phyloP scores from a whole-genome alignment of 2,888 invertebrate genomes.

The Brachylomia viminalis region DNA sequence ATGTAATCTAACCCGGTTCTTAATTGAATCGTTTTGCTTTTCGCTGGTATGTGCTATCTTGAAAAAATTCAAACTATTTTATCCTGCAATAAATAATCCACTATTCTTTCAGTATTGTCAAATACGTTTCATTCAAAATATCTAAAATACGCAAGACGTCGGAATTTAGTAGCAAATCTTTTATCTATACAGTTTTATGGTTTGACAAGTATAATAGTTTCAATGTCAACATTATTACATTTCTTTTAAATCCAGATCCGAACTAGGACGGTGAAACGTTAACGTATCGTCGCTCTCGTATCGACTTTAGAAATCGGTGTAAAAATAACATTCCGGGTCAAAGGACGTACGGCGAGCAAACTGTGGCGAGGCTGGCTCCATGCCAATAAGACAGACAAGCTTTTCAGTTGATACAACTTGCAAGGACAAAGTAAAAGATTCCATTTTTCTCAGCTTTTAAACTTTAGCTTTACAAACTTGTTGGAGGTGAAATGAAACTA shows the following conservation, averaged over 20 bases:
- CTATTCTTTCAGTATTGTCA: background rate
- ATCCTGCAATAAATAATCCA: background rate
- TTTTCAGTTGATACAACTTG: conserved; percentile 48
- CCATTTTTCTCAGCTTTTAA: conserved; percentile 34
- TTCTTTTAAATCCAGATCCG: background rate
- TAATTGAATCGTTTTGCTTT: background rate
- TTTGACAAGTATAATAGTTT: background rate
- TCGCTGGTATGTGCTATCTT: background rate
- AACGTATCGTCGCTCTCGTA: background rate
- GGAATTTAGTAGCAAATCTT: background rate
- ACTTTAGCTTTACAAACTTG: conserved; percentile 14
- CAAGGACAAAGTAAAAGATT: conserved; percentile 41
- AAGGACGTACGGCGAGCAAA: conserved; percentile 40
- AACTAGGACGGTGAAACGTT: too few species aligned
- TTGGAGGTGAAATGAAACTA: conserved; percentile 4
- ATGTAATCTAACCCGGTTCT: background rate
- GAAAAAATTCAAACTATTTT: background rate
- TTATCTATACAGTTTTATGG: background rate
- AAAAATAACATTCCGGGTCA: conserved; percentile 51
- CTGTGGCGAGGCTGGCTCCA: conserved; percentile 48
- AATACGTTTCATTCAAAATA: background rate
- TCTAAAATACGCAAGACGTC: background rate
- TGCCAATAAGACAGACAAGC: conserved; percentile 57
- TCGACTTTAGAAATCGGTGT: conserved; percentile 31
- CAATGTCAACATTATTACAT: background rate